A percentile compares a stretch with the other conserved stretches of the same genome.
Evolutionary conservation across 2,113 vertebrate genomes (phyloP).

Genomic region (Murina feae): DNA sequence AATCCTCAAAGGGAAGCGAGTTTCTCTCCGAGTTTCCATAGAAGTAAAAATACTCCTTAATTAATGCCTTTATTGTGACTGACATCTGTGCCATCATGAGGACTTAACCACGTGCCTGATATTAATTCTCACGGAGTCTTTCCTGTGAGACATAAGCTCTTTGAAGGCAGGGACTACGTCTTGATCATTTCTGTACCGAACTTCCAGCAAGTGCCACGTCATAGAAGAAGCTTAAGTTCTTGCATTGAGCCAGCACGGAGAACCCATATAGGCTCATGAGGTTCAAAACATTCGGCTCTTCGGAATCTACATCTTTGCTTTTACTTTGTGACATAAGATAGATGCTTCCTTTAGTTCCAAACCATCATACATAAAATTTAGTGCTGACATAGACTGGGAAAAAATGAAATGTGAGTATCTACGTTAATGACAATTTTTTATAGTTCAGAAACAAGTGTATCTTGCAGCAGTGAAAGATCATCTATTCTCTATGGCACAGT

Average conservation of each 20-base stretch:
- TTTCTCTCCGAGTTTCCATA: background rate
- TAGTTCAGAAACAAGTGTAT: conserved; percentile 17
- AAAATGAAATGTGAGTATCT: background rate
- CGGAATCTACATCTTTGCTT: background rate
- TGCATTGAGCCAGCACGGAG: background rate
- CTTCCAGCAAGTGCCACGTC: background rate
- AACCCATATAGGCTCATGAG: background rate
- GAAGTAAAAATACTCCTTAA: background rate
- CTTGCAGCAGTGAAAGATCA: background rate
- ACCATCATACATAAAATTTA: background rate
- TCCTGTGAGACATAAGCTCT: background rate
- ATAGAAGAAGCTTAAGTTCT: background rate
- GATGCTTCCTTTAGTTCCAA: background rate
- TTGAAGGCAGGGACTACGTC: background rate
- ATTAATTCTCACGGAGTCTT: background rate
- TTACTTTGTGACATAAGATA: conserved; percentile 13
- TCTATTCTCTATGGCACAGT: background rate
- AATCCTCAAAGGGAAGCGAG: background rate
- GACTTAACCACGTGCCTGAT: background rate
- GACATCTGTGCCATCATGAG: background rate
- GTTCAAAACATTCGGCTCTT: background rate
- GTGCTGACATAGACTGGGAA: background rate
- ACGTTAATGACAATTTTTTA: background rate
- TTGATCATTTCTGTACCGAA: background rate
- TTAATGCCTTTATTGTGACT: background rate